Conservation (phyloP, 1,140 invertebrate species). For the Ceratosolen fusciceps region DNA sequence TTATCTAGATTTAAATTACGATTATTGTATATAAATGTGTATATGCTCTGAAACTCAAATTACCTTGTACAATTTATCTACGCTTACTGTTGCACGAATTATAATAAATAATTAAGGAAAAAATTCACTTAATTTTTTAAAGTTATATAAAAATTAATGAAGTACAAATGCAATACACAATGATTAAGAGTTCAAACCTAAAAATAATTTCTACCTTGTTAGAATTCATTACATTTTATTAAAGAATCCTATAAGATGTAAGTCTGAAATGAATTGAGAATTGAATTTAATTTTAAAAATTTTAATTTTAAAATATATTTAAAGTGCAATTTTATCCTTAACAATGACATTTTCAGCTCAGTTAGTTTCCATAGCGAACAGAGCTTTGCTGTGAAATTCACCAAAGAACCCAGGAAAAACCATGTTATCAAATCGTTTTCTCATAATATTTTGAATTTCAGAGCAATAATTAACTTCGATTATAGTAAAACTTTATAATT, state of each 20-base stretch:
- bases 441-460: constrained; percentile 44
- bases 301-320: not conserved
- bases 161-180: not conserved
- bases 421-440: constrained; percentile 39
- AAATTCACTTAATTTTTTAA: constrained; percentile 4
- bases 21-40: constrained; percentile 37
- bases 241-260: not conserved
- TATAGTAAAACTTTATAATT: constrained; percentile 31
- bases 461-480: constrained; percentile 37
- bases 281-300: not conserved
- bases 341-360: constrained; percentile 30
- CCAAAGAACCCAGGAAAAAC: constrained; percentile 36
- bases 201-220: not conserved
- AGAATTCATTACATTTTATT: not conserved
- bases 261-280: too few relatives aligned
- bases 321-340: constrained; percentile 17
- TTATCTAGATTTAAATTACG: constrained; percentile 17
- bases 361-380: constrained; percentile 38
- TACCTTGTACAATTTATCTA: constrained; percentile 41
- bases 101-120: constrained; percentile 10
- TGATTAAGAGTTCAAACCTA: not conserved
- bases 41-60: constrained; percentile 47
- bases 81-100: constrained; percentile 12
- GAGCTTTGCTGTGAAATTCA: constrained; percentile 48
- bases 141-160: constrained; percentile 3